These are phyloP conservation scores for Anastrepha obliqua DNA, from an alignment of 1,140 invertebrate species.

Conservation along the genomic window DNA sequence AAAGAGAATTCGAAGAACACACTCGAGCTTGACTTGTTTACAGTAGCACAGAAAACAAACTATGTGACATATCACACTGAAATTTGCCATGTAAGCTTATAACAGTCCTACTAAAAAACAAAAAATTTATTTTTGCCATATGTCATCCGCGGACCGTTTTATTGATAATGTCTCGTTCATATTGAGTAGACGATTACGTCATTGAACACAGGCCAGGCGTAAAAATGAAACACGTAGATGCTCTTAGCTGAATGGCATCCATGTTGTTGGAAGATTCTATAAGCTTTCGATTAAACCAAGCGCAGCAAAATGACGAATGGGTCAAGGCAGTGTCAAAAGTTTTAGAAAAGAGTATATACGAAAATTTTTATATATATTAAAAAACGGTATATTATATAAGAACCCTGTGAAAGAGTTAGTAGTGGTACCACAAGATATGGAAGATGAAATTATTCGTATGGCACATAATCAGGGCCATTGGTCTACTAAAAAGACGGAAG, in stretches of 20 bases:
- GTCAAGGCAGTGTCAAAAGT: slow-evolving; percentile 21
- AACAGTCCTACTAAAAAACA: too few species aligned
- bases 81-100: too few species aligned
- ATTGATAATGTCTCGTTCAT: too few species aligned
- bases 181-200: too few species aligned
- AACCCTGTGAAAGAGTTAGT: too few species aligned
- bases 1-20: too few species aligned
- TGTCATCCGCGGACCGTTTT: too few species aligned
- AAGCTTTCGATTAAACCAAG: neutral
- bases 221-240: slow-evolving; percentile 36
- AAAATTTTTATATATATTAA: neutral
- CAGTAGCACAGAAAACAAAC: too few species aligned
- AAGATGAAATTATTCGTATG: slow-evolving; percentile 58
- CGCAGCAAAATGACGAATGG: neutral
- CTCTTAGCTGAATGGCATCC: slow-evolving; percentile 53
- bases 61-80: too few species aligned
- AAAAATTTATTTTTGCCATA: too few species aligned
- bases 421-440: too few species aligned
- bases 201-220: neutral
- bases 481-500: slow-evolving; percentile 60
- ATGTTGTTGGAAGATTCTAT: slow-evolving; percentile 61
- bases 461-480: slow-evolving; percentile 59
- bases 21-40: too few species aligned
- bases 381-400: neutral
- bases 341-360: neutral